Evolutionary conservation across 2,888 invertebrate genomes (phyloP), one percentile per base, ranked within the genome.

Genomic region (Noctua pronuba): DNA sequence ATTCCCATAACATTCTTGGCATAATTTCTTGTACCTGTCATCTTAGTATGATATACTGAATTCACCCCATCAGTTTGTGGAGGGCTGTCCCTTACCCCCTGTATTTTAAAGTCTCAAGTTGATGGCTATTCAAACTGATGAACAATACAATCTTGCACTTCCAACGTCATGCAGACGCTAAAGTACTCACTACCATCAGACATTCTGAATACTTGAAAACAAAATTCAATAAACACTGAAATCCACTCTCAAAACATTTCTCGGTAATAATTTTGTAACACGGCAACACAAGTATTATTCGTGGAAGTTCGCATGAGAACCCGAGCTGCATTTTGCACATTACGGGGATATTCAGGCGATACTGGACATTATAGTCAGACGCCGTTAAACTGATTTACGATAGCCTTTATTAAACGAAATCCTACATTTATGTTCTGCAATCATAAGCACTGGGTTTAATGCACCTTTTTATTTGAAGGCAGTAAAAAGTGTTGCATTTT

Each of bases 281-380:
- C 46, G 64, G 72, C 75, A 75, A 71, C 70, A 49, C 66, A 55
- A 73, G 74, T 75, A 79, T 74, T 83, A 72, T 83, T 79, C 82
- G 68, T 70, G 73, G 84, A 83, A 83, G 55, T 81, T 49, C 67
- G 60, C 81, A 84, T 84, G 85, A 82, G 87, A 86, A 83, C 86
- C 84, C 83, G 84, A 88, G 89, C 88, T 88, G 89, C 87, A 90
- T 85, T 86, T 77, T 73, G 84, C 87, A 88, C 87, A 88, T 90
- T 86, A 84, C 79, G 55, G 79, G 83, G 87, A 86, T 89, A 90
- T 88, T 86, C 85, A 79, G 35, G 85, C 88, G 89, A 90, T 92
- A 91, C 84, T 88, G 90, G 87, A 86, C 86, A 88, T 90, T 90
- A 91, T 87, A 87, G 86, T 86, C 89, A 86, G 84, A 83, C 86